phyloP scores from a whole-genome alignment of 2,113 vertebrate species.

The Ancistrus triradiatus region DNA sequence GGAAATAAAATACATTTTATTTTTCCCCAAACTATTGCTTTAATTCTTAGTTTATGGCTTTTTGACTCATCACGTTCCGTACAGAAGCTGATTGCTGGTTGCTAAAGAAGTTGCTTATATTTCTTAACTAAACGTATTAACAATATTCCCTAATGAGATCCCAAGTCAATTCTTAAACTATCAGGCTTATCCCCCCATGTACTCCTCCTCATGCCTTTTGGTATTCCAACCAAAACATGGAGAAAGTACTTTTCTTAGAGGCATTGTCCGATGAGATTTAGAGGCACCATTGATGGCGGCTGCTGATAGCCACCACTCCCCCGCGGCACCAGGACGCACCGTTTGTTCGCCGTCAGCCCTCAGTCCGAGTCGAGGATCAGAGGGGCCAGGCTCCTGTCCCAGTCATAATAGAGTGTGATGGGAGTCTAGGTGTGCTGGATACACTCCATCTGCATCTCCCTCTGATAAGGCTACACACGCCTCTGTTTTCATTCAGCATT shows the following conservation, averaged over 20 bases:
- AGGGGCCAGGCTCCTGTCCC: constrained; percentile 68
- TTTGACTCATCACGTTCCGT: too few relatives aligned
- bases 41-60: too few relatives aligned
- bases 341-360: constrained; percentile 41
- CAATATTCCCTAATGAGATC: too few relatives aligned
- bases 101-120: too few relatives aligned
- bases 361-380: constrained; percentile 69
- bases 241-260: constrained; percentile 49
- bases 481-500: constrained; percentile 70
- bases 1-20: too few relatives aligned
- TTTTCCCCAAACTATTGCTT: too few relatives aligned
- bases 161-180: too few relatives aligned
- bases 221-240: neutral
- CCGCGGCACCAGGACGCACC: constrained; percentile 51
- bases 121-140: too few relatives aligned
- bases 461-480: constrained; percentile 72
- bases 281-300: constrained; percentile 58
- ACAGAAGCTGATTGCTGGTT: too few relatives aligned
- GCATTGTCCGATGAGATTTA: constrained; percentile 47
- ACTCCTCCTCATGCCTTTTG: too few relatives aligned
- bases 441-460: constrained; percentile 64
- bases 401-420: constrained; percentile 72
- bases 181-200: too few relatives aligned
- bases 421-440: constrained; percentile 41
- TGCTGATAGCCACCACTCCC: constrained; percentile 33